A percentile compares a stretch with the other conserved stretches of the same genome.
Conservation (phyloP, 2,888 invertebrate species). For the Agrochola macilenta region DNA sequence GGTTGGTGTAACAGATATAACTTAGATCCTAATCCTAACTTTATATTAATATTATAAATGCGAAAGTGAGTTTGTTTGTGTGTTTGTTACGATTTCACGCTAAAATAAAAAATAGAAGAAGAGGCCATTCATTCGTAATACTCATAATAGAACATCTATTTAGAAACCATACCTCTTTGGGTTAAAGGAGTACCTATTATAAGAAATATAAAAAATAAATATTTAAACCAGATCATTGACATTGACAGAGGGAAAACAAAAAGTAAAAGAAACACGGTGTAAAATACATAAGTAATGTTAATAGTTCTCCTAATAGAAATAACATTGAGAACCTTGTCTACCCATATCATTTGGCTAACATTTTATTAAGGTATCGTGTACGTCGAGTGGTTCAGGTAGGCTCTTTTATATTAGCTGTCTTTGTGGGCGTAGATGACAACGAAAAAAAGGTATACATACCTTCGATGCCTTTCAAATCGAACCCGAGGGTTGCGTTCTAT, state of each 20-base stretch:
- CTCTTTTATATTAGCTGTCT: constrained; percentile 69
- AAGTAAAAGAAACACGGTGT: constrained; percentile 32
- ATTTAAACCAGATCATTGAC: constrained; percentile 8
- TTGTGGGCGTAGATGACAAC: constrained; percentile 70
- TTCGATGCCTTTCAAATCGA: constrained; percentile 71
- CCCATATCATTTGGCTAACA: constrained; percentile 61
- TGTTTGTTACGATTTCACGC: too few relatives aligned
- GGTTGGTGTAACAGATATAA: background rate
- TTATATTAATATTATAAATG: too few relatives aligned
- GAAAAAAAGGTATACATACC: constrained; percentile 70
- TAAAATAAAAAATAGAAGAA: too few relatives aligned
- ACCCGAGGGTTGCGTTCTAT: constrained; percentile 76
- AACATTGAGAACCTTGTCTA: constrained; percentile 53
- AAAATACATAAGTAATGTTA: constrained; percentile 22
- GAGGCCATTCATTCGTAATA: too few relatives aligned
- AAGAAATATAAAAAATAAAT: background rate
- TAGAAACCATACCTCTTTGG: background rate
- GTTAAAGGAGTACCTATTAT: background rate
- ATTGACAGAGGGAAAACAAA: constrained; percentile 1
- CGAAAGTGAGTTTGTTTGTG: too few relatives aligned
- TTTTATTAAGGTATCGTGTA: constrained; percentile 61
- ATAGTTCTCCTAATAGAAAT: constrained; percentile 54
- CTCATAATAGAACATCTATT: background rate
- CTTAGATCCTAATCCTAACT: background rate
- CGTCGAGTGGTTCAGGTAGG: constrained; percentile 71